Percentiles rank a stretch among this genome's conserved stretches.
These are phyloP conservation scores for Oithona nana DNA, from an alignment of 2,888 invertebrate species.

Conservation along the genomic window DNA sequence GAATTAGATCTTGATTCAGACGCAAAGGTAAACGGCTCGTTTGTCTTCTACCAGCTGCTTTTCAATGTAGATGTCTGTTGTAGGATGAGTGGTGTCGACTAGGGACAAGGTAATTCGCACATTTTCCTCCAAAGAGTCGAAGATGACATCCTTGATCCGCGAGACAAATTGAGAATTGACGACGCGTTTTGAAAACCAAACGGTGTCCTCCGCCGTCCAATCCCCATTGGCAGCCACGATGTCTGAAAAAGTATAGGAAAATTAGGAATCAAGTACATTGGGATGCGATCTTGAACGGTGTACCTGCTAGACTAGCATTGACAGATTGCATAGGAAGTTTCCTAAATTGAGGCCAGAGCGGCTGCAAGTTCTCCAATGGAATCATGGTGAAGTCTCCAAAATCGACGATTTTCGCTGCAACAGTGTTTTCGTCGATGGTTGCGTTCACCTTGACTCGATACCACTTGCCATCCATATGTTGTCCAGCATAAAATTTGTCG, in stretches of 20 bases:
- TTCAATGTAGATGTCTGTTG: slow-evolving; percentile 43
- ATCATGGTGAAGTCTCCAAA: slow-evolving; percentile 42
- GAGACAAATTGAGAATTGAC: slow-evolving; percentile 49
- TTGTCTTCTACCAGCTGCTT: slow-evolving; percentile 42
- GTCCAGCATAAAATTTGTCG: slow-evolving; percentile 48
- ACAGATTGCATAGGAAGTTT: slow-evolving; percentile 44
- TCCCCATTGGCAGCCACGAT: slow-evolving; percentile 38
- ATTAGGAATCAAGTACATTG: not conserved
- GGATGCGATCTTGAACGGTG: slow-evolving; percentile 19
- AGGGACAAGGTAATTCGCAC: slow-evolving; percentile 44
- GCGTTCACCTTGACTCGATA: slow-evolving; percentile 28
- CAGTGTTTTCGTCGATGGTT: slow-evolving; percentile 26
- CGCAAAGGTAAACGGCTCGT: slow-evolving; percentile 30
- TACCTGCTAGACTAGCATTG: slow-evolving; percentile 42
- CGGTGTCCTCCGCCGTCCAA: slow-evolving; percentile 52
- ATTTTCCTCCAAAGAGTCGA: slow-evolving; percentile 42
- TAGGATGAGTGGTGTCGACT: slow-evolving; percentile 46
- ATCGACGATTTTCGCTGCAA: slow-evolving; percentile 43
- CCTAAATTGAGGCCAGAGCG: slow-evolving; percentile 36
- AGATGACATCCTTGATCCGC: slow-evolving; percentile 40
- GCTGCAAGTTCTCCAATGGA: slow-evolving; percentile 35
- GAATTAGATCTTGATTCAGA: slow-evolving; percentile 19
- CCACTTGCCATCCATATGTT: slow-evolving; percentile 43
- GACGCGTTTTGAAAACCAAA: slow-evolving; percentile 49
- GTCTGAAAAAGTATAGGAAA: slow-evolving; percentile 26